Base-by-base conservation (phyloP, 2,797 vertebrate genomes). In the Tokudaia tokunoshimensis region DNA sequence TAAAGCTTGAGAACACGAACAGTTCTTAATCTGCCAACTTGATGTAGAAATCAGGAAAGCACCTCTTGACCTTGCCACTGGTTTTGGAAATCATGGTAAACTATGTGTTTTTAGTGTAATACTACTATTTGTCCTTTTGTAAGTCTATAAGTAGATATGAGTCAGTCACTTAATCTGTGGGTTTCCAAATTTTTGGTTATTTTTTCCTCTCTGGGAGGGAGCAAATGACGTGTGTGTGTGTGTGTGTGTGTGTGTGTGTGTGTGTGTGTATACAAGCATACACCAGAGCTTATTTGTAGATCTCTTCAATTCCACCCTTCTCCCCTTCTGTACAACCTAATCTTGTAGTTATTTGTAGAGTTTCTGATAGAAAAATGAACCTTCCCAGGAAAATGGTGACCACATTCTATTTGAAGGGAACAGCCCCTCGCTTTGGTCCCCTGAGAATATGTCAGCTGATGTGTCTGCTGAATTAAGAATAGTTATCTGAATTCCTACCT, bases 11-110 rank as follows among this genome's bases (percentile, higher is more conserved):
- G 88, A 90, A 96, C n/a, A 20, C 1, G n/a, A 65, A 63, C 2
- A 65, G 8, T 34, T 80, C 14, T 50, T 61, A 41, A 61, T 94
- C 34, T 9, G 22, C 10, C 22, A 61, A 44, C 50, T 80, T 92
- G 67, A 93, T 34, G 12, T 80, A 75, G 67, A 80, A 92, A 50
- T 89, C 55, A 44, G 61, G 89, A 89, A 72, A 63, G 26, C 70
- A 70, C 57, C 65, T 85, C 76, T 74, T 86, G 91, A 92, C 65
- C 41, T 92, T 70, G 50, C 81, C 29, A n/a, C 1, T 79, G 41
- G 37, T 65, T 91, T 95, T 91, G 14, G 86, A 82, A 87, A 72
- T 67, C n/a, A 34, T 88, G 87, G 15, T 88, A 59, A 95, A 94
- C 14, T 34, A 10, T 10, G 17, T 20, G 76, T 85, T 80, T 81